A percentile compares a stretch with the other conserved stretches of the same genome.
Evolutionary conservation across 1,140 invertebrate genomes (phyloP).

Genomic region (Bicyclus anynana): DNA sequence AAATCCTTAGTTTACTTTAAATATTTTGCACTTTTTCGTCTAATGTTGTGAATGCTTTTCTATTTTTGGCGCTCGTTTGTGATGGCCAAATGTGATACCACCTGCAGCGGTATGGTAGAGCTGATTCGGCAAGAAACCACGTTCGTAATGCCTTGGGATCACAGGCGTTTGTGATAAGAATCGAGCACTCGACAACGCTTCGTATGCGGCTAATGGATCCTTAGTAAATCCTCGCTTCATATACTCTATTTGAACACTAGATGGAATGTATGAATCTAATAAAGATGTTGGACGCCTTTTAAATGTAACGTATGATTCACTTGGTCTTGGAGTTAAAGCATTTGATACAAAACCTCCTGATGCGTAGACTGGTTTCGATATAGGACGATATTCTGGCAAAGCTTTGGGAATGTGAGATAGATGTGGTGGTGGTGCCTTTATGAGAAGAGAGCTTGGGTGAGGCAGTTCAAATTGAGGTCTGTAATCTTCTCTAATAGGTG

Average conservation of each 20-base stretch:
- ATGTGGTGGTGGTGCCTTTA: constrained; percentile 53
- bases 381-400: constrained; percentile 53
- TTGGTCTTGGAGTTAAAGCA: constrained; percentile 39
- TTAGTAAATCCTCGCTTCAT: constrained; percentile 66
- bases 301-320: constrained; percentile 38
- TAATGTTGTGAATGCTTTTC: constrained; percentile 30
- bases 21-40: not conserved
- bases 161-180: constrained; percentile 37
- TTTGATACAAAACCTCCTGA: constrained; percentile 32
- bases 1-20: not conserved
- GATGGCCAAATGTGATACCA: constrained; percentile 60
- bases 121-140: constrained; percentile 73
- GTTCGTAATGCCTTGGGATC: constrained; percentile 57
- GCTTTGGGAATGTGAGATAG: constrained; percentile 59
- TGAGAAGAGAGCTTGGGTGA: constrained; percentile 51
- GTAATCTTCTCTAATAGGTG: constrained; percentile 50
- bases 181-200: constrained; percentile 55
- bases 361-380: constrained; percentile 47
- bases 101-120: constrained; percentile 66
- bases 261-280: constrained; percentile 72
- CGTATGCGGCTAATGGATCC: constrained; percentile 63
- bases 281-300: constrained; percentile 64
- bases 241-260: constrained; percentile 68
- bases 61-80: constrained; percentile 59
- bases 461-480: constrained; percentile 47